Conservation (phyloP, 1,140 invertebrate species). For the Neocloeon triangulifer region DNA sequence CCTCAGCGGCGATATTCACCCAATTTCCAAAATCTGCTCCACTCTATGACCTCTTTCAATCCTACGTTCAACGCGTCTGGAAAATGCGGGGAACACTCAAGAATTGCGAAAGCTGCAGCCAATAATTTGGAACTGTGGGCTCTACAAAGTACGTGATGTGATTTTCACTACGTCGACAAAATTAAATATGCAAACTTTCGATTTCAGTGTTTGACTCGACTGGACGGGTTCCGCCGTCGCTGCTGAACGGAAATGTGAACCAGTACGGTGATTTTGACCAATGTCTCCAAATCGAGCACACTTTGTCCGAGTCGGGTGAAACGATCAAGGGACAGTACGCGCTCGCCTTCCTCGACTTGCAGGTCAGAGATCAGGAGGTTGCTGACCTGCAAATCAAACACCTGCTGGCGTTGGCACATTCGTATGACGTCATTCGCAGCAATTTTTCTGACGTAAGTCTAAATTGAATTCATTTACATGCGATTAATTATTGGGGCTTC, state of each 20-base stretch:
- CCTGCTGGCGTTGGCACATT: conserved; percentile 30
- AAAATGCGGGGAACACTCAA: no score
- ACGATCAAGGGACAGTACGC: conserved; percentile 33
- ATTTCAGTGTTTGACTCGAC: conserved; percentile 36
- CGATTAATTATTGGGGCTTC: no score
- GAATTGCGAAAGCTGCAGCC: no score
- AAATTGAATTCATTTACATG: conserved; percentile 7
- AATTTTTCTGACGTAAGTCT: conserved; percentile 35
- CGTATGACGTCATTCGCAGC: conserved; percentile 34
- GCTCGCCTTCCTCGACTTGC: conserved; percentile 28
- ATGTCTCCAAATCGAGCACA: conserved; percentile 23
- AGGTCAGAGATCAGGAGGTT: conserved; percentile 17
- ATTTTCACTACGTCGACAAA: neutral
- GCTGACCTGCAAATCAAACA: conserved; percentile 22
- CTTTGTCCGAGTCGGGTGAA: conserved; percentile 16
- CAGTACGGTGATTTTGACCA: conserved; percentile 37
- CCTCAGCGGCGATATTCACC: no score
- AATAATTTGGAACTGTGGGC: conserved; percentile 28
- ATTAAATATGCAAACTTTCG: conserved; percentile 9
- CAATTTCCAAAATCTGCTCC: no score
- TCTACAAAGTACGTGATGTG: conserved; percentile 26
- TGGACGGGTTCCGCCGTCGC: conserved; percentile 32
- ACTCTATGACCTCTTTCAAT: no score
- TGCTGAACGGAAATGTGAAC: conserved; percentile 36
- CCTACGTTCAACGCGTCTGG: no score